phyloP scores from a whole-genome alignment of 1,140 invertebrate species.

The Apolygus lucorum region DNA sequence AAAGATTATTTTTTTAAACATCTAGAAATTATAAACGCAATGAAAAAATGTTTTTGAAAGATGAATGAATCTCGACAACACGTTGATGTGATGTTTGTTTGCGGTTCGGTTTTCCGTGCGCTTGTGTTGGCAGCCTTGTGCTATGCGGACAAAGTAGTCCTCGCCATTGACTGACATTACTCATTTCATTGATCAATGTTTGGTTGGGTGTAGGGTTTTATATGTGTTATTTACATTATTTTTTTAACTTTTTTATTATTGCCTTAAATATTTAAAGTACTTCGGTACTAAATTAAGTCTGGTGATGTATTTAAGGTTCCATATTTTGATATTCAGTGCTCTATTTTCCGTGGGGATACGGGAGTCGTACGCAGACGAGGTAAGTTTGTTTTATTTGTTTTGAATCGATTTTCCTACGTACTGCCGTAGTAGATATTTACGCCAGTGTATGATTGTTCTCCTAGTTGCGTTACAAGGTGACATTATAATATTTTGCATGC shows the following conservation, averaged over 20 bases:
- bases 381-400: conserved; percentile 25
- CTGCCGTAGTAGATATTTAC: background rate
- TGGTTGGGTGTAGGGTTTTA: conserved; percentile 27
- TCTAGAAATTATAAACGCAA: too few species aligned
- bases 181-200: conserved; percentile 32
- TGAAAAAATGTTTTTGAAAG: too few species aligned
- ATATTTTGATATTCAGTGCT: conserved; percentile 30
- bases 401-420: background rate
- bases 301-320: conserved; percentile 31
- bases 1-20: too few species aligned
- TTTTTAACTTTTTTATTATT: conserved; percentile 28
- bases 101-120: too few species aligned
- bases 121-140: background rate
- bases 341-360: conserved; percentile 27
- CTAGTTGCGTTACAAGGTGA: background rate
- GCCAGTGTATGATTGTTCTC: background rate
- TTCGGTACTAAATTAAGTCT: conserved; percentile 27
- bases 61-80: too few species aligned
- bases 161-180: conserved; percentile 26
- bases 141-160: conserved; percentile 26
- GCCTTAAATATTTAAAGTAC: conserved; percentile 24
- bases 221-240: conserved; percentile 31
- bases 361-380: conserved; percentile 28
- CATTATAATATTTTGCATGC: background rate
- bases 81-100: too few species aligned